Base-by-base conservation (phyloP, 1,140 invertebrate species). In the Drosophila albomicans region DNA sequence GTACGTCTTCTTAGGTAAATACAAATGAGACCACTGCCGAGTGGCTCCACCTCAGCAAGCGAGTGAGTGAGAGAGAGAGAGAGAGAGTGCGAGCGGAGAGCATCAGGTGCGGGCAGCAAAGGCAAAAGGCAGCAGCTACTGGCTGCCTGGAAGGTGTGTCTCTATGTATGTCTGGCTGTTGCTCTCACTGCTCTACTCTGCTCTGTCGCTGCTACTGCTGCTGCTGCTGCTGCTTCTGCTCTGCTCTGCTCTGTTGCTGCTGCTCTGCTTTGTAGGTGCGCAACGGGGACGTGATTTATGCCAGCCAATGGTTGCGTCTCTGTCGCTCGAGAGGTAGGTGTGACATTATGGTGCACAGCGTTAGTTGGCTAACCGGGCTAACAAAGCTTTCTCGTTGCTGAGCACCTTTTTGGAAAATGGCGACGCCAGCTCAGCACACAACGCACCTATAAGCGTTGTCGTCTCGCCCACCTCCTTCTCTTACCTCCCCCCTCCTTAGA, bases 261-360 rank as follows among this genome's bases (percentile, higher is more conserved):
- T 32, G 32, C 32, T 32, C 6, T 7, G 32, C 32, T n/a, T 20
- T 72, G 75, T 88, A 84, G 84, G 84, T 84, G 84, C 77, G 78
- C 61, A 63, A 68, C 52, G 74, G 62, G 52, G 65, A 78, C 75
- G 85, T 92, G 91, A 92, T 92, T 92, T 92, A 92, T 92, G 80
- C 84, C 91, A 92, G 78, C 91, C 91, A 92, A 92, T 92, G 91
- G 91, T 92, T 88, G 91, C 80, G 84, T 86, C 81, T 92, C 87
- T 78, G 56, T 62, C 65, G 69, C 79, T 66, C 62, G 69, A 62
- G 78, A 70, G 81, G 84, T 88, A 91, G 86, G 91, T 92, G 91
- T 92, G 90, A 91, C 91, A 92, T 72, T 76, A 78, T 38, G 41
- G 61, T 16, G 54, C 48, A 56, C 52, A 32, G 25, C 67, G 78